A percentile compares a stretch with the other conserved stretches of the same genome.
These are phyloP conservation scores for Mycalesis mineus DNA, from an alignment of 2,888 invertebrate genomes.

Conservation along the genomic window DNA sequence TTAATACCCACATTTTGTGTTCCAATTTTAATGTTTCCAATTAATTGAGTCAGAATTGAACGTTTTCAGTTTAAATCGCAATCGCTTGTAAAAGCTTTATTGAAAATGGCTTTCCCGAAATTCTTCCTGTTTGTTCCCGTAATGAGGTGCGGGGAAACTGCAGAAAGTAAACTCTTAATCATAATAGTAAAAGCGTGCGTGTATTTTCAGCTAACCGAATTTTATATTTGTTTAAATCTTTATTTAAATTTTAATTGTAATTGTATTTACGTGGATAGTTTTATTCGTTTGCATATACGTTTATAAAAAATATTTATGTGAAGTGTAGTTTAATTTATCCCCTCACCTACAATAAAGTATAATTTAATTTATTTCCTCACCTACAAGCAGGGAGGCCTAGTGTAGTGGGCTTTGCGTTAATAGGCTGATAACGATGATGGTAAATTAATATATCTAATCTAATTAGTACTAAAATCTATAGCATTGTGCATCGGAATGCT, in stretches of 20 bases:
- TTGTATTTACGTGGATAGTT: background rate
- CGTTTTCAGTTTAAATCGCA: constrained; percentile 5
- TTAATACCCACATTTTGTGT: background rate
- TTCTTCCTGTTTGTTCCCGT: constrained; percentile 14
- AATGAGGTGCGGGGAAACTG: constrained; percentile 12
- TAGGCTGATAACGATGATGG: too few species aligned
- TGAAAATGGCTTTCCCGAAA: constrained; percentile 10
- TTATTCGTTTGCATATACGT: too few species aligned
- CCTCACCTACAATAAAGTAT: too few species aligned
- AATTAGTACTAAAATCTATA: too few species aligned
- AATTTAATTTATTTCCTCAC: too few species aligned
- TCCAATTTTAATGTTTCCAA: constrained; percentile 6
- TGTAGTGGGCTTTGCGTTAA: too few species aligned
- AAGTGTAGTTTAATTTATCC: too few species aligned
- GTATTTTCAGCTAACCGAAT: background rate
- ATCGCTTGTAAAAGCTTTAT: constrained; percentile 8
- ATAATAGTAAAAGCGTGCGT: background rate
- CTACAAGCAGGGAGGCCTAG: too few species aligned
- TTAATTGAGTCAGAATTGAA: constrained; percentile 2
- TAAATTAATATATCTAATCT: too few species aligned
- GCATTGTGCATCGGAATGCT: too few species aligned
- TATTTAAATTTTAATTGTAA: background rate
- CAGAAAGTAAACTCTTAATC: constrained; percentile 16
- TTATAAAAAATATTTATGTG: too few species aligned
- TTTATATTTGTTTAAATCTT: background rate